phyloP scores from a whole-genome alignment of 2,797 vertebrate species.

The Champsocephalus gunnari region DNA sequence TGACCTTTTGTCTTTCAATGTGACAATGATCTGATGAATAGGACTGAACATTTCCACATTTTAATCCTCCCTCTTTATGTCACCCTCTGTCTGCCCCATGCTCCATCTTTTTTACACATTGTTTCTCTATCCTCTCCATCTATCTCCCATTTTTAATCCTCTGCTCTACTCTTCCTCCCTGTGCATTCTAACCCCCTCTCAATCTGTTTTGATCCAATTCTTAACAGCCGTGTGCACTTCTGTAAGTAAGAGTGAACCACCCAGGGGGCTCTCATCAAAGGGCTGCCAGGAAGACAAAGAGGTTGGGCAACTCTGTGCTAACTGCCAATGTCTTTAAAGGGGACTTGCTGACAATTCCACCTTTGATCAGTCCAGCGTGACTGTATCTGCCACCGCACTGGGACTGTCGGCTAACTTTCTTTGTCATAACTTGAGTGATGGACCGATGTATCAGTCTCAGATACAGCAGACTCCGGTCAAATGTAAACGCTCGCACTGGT shows the following conservation, averaged over 20 bases:
- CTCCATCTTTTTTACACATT: constrained; percentile 46
- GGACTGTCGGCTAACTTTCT: constrained; percentile 44
- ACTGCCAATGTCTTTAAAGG: constrained; percentile 79
- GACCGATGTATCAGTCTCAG: too few relatives aligned
- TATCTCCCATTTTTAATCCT: constrained; percentile 69
- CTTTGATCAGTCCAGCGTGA: constrained; percentile 78
- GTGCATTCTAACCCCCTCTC: constrained; percentile 70
- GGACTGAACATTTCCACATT: constrained; percentile 48
- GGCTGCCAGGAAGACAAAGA: constrained; percentile 84
- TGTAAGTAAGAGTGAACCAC: constrained; percentile 84
- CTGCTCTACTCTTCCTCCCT: constrained; percentile 49
- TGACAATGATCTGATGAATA: constrained; percentile 59
- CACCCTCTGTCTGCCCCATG: constrained; percentile 30
- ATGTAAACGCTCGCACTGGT: too few relatives aligned
- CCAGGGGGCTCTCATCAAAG: constrained; percentile 83
- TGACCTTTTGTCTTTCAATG: constrained; percentile 68
- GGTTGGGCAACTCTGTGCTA: constrained; percentile 70
- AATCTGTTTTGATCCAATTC: constrained; percentile 84
- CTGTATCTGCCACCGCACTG: constrained; percentile 57
- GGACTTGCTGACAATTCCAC: constrained; percentile 76
- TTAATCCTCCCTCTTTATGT: constrained; percentile 45
- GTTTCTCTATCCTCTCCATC: constrained; percentile 51
- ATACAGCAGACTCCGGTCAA: too few relatives aligned
- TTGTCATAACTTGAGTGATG: constrained; percentile 14
- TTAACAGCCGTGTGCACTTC: constrained; percentile 81